These are phyloP conservation scores for Eubucco bourcierii DNA, from an alignment of 2,113 vertebrate species.

Conservation along the genomic window DNA sequence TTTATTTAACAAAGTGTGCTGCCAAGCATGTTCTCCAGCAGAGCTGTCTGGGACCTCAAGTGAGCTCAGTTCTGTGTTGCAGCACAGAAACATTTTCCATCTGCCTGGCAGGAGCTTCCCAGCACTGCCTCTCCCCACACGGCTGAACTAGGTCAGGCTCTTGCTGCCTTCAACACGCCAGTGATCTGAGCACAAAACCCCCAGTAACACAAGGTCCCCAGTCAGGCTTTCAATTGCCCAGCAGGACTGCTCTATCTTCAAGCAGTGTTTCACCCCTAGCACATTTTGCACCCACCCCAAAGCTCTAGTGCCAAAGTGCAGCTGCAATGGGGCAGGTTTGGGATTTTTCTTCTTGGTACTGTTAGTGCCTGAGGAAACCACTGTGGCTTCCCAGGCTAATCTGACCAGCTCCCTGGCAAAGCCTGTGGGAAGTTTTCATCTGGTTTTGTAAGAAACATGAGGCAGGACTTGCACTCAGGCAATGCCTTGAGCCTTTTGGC, in stretches of 20 bases:
- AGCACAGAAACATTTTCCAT: constrained; percentile 22
- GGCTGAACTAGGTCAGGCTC: neutral
- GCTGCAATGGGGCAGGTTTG: neutral
- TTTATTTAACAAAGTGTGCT: constrained; percentile 7
- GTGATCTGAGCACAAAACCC: neutral
- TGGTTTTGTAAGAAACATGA: neutral
- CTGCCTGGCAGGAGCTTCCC: constrained; percentile 5
- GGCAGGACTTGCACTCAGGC: accelerated
- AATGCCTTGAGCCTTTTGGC: neutral
- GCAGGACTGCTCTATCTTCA: neutral
- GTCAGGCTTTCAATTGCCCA: neutral
- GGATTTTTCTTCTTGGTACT: neutral
- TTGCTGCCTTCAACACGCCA: neutral
- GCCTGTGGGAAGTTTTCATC: neutral
- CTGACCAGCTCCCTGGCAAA: accelerated
- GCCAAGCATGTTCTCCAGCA: constrained; percentile 10
- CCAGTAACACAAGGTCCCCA: neutral
- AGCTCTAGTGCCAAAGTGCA: no score
- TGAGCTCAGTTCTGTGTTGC: neutral
- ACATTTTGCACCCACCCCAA: accelerated
- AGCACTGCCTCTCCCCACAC: neutral
- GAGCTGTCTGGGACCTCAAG: neutral
- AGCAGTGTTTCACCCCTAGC: neutral
- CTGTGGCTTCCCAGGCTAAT: neutral
- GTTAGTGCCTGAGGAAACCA: accelerated